Evolutionary conservation across 2,113 vertebrate species (phyloP), one percentile per base, ranked within the genome.

Genomic region (Galeopterus variegatus): DNA sequence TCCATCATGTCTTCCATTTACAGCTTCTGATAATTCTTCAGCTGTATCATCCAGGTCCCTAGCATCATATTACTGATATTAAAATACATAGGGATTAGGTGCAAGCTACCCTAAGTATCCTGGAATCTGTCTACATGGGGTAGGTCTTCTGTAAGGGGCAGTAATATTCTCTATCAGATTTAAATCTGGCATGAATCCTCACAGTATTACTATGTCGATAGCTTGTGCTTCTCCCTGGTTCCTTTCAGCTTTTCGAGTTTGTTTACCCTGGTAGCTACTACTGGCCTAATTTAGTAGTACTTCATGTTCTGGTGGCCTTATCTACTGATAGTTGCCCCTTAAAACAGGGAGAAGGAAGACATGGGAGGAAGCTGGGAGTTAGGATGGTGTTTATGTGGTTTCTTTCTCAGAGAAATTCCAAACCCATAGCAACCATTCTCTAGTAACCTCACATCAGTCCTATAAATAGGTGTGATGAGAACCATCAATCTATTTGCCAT

Each of bases 1-100:
- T 97, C 92, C 88, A 62, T 90, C 67, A 67, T 76, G 90, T 52
- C 90, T 95, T 93, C 87, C 92, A 83, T 80, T 92, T 93, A 90
- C 62, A 96, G 88, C 87, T 93, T 94, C 96, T 91, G 45, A 90
- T 97, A 93, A 86, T 82, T 94, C 96, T 96, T 97, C 31, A 81
- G 3, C 76, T 73, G 0, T 92, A 84, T 92, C 90, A 48, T 90
- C 50, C 81, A 90, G 77, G 87, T 80, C 81, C 75, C 60, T 79
- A 50, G 95, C 1, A 0, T 96, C 90, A 70, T 54, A 85, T 97
- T 96, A 93, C 96, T 94, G 50, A n/a, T 82, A 88, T 97, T 96
- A 93, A 98, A 96, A 72, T 93, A 88, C 95, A 86, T 82, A 60
- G 77, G 88, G 95, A 97, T 97, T 96, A 97, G 96, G 31, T 67